These are phyloP conservation scores for Genyomyrus donnyi DNA, from an alignment of 2,113 vertebrate genomes.

Conservation along the genomic window DNA sequence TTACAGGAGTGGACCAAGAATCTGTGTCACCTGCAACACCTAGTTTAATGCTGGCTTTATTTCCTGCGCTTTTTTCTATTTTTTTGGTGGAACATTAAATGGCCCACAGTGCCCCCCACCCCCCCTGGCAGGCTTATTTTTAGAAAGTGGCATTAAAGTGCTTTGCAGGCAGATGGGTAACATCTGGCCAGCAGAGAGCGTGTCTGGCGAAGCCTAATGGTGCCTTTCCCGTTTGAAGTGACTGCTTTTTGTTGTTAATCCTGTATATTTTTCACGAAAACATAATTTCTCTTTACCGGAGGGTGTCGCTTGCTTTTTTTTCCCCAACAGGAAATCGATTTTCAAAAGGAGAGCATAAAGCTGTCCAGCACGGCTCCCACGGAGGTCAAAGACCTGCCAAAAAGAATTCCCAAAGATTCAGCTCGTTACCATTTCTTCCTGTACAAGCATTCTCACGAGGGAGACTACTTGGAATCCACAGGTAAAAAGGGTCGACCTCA, in stretches of 20 bases:
- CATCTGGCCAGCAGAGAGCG: not conserved
- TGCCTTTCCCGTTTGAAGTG: not conserved
- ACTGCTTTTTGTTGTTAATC: not conserved
- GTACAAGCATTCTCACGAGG: constrained; percentile 77
- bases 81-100: not conserved
- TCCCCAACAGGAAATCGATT: constrained; percentile 72
- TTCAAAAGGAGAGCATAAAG: constrained; percentile 74
- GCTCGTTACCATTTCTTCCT: constrained; percentile 83
- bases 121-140: not conserved
- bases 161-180: not conserved
- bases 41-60: not conserved
- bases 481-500: constrained; percentile 47
- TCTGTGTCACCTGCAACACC: not conserved
- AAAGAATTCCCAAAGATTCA: constrained; percentile 76
- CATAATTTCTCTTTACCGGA: not conserved
- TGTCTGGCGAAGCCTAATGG: not conserved
- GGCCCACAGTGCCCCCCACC: not conserved
- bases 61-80: not conserved
- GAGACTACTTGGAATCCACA: constrained; percentile 77
- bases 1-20: not conserved
- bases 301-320: constrained; percentile 1
- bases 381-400: constrained; percentile 75
- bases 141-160: not conserved
- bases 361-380: constrained; percentile 70
- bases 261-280: not conserved